Base-by-base conservation (phyloP, 2,888 invertebrate species). In the Sussaba pulchella region DNA sequence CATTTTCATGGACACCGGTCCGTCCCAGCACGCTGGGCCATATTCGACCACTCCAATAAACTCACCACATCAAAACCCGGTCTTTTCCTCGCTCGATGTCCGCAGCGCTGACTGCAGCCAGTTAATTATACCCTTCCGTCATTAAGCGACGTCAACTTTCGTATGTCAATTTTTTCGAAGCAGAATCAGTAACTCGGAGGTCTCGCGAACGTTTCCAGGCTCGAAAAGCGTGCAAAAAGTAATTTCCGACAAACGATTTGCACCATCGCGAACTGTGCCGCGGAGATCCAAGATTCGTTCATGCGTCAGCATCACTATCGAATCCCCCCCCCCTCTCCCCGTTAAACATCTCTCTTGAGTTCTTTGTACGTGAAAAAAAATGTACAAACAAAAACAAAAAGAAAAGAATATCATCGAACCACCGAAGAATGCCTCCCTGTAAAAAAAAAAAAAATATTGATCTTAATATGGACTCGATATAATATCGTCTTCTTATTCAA, bases 391-490 rank as follows among this genome's bases (percentile, higher is more conserved):
- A n/a, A 26, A 45, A 26, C 6, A 47, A 45, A 47, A 78, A 61
- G 19, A 78, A 70, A 57, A 57, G 31, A 43, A 71, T 67, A 57
- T 43, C 54, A 54, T 39, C 70, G 78, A 78, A 77, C 73, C 82
- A 67, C 69, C 52, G 67, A 77, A 85, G 64, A 71, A 50, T 61
- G 43, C 19, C 64, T 31, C 14, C 45, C 57, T 63, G 41, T 24
- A 69, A 45, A 52, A 77, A 70, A 72, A 54, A 63, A 64, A 26
- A 64, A 74, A 41, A 76, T 73, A 50, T 69, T 61, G 76, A 64
- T 70, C 39, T 78, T 83, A 80, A 86, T 83, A 84, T 77, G 79
- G 78, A 81, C 83, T 84, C 86, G 78, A 85, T 84, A 79, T 64
- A 47, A 81, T 61, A 71, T 81, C 81, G 50, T 81, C 74, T 77